A percentile compares a stretch with the other conserved stretches of the same genome.
These are phyloP conservation scores for Andrena cerasifolii DNA, from an alignment of 1,140 invertebrate species.

Conservation along the genomic window DNA sequence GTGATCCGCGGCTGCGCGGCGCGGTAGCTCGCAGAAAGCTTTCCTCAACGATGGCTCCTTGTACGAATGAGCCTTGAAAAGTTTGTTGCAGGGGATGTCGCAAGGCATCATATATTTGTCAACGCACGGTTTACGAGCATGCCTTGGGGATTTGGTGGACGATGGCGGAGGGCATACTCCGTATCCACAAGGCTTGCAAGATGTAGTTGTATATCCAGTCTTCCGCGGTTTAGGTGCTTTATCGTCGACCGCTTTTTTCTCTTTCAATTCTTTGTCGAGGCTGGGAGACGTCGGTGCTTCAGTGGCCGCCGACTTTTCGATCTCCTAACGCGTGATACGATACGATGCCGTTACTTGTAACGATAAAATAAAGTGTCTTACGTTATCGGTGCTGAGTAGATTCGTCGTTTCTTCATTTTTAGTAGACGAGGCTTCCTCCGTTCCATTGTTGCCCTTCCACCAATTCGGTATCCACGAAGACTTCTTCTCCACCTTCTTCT, in stretches of 20 bases:
- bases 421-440: not conserved
- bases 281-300: too few species aligned
- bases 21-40: conserved; percentile 15
- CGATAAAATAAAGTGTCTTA: not conserved
- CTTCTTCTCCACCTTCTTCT: not conserved
- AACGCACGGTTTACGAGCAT: not conserved
- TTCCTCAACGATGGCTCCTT: not conserved
- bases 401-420: not conserved
- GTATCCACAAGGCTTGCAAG: not conserved
- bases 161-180: not conserved
- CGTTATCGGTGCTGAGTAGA: not conserved
- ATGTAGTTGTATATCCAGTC: not conserved
- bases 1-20: not conserved
- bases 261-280: not conserved
- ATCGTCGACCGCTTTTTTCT: not conserved
- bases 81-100: not conserved
- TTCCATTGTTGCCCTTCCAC: not conserved
- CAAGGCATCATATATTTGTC: not conserved
- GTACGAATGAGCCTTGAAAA: not conserved
- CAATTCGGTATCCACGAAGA: conserved; percentile 39
- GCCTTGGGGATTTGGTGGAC: not conserved
- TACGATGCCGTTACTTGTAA: not conserved
- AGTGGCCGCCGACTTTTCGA: not conserved
- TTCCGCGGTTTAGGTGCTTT: not conserved
- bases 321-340: not conserved